These are phyloP conservation scores for Cebus imitator DNA, from an alignment of 2,113 vertebrate species.

Conservation along the genomic window DNA sequence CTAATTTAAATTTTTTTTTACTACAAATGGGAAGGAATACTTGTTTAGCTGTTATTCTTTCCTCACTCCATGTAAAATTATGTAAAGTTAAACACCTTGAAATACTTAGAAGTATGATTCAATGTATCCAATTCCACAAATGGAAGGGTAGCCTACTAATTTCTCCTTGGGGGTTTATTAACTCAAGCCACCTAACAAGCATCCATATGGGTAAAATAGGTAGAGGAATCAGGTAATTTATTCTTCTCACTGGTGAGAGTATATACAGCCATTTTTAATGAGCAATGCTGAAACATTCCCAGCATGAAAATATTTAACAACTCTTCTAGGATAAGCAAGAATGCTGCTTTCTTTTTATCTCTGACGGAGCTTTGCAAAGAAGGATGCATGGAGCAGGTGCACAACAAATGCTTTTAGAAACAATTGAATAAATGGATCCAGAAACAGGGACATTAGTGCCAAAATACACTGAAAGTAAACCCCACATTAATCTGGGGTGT, in stretches of 20 bases:
- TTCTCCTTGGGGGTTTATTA: constrained; percentile 65
- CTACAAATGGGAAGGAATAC: constrained; percentile 3
- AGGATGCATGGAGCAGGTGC: background rate
- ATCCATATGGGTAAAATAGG: constrained; percentile 43
- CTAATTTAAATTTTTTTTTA: constrained; percentile 4
- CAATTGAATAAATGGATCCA: background rate
- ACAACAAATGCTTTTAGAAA: constrained; percentile 8
- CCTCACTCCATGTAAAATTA: constrained; percentile 51
- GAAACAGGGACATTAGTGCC: background rate
- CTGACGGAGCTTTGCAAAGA: constrained; percentile 42
- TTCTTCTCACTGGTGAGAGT: constrained; percentile 26
- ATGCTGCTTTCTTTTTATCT: constrained; percentile 43
- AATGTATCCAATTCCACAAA: constrained; percentile 31
- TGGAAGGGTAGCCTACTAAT: constrained; percentile 54
- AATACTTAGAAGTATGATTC: constrained; percentile 48
- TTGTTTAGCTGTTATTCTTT: constrained; percentile 16
- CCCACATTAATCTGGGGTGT: background rate
- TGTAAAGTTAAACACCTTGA: constrained; percentile 55
- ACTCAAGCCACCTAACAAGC: constrained; percentile 38
- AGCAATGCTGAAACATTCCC: constrained; percentile 28
- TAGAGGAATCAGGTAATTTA: constrained; percentile 40
- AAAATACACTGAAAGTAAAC: background rate
- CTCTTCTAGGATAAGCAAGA: constrained; percentile 52
- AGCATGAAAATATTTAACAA: constrained; percentile 64
- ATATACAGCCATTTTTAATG: constrained; percentile 54